A percentile compares a stretch with the other conserved stretches of the same genome.
phyloP scores from a whole-genome alignment of 2,888 invertebrate genomes.

The Zygothrica quintamaculata region DNA sequence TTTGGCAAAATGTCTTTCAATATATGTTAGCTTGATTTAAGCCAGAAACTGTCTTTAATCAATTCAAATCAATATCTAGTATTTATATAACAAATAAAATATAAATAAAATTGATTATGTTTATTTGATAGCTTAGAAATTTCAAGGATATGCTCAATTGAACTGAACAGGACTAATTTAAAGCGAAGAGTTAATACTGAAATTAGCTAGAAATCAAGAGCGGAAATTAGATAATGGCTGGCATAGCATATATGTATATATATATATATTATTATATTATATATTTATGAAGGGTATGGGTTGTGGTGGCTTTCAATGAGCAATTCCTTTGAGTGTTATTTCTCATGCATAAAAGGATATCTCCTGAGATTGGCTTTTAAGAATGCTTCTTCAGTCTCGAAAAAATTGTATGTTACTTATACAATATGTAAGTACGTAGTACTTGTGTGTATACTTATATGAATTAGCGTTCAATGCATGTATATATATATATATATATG shows the following conservation, averaged over 20 bases:
- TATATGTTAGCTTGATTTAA: too few relatives aligned
- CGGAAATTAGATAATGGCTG: neutral
- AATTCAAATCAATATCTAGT: too few relatives aligned
- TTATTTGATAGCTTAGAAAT: too few relatives aligned
- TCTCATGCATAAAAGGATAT: slow-evolving; percentile 48
- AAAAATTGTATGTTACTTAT: slow-evolving; percentile 28
- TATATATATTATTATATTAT: too few relatives aligned
- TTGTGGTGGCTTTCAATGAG: slow-evolving; percentile 15
- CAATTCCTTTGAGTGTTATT: slow-evolving; percentile 42
- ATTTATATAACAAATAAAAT: too few relatives aligned
- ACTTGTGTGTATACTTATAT: slow-evolving; percentile 16
- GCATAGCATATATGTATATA: too few relatives aligned
- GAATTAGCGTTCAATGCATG: slow-evolving; percentile 1
- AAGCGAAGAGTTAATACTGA: too few relatives aligned
- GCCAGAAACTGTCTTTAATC: too few relatives aligned
- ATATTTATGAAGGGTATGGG: neutral
- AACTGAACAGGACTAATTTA: too few relatives aligned
- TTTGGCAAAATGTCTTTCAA: too few relatives aligned
- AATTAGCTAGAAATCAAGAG: neutral
- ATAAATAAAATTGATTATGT: too few relatives aligned
- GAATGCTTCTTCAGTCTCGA: slow-evolving; percentile 37
- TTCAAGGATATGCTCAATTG: too few relatives aligned
- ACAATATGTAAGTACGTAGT: slow-evolving; percentile 31
- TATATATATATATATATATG: slow-evolving; percentile 5
- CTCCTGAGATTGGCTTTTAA: slow-evolving; percentile 57